Base-by-base conservation (phyloP, 1,140 invertebrate genomes). In the Dufourea novaeangliae region DNA sequence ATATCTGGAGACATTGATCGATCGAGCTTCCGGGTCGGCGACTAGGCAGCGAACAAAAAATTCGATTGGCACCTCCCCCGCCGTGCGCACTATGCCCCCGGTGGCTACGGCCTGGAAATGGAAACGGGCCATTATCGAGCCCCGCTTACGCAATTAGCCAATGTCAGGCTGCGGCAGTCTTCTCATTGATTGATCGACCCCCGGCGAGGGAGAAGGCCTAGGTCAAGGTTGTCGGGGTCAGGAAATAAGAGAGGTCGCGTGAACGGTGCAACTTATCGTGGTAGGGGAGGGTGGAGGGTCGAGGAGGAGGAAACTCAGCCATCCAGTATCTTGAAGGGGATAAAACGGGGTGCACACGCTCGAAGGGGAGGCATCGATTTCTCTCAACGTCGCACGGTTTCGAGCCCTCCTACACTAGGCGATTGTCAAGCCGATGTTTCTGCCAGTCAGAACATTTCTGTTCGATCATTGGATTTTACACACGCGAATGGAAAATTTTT, bases 181-280 rank as follows among this genome's bases (percentile, higher is more conserved):
- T 54, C 61, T 54, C 85, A 79, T 86, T 83, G 86, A 89, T 88
- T 83, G 86, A 89, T 89, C 82, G 82, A 80, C 77, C 79, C 50
- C 66, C 76, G n/a, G 34, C 61, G 78, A 56, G 78, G n/a, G n/a
- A 76, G 74, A 84, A 82, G 82, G 80, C 83, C 87, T 88, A 83
- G 88, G 88, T 89, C 87, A 89, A 89, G 88, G 88, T 82, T 86
- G 57, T 54, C 83, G 78, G 76, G 87, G 85, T 89, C 84, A 85
- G 78, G 80, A 83, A 86, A 82, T 86, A 71, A 79, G 81, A 81
- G 84, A 87, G 84, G 81, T 86, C 87, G 46, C 72, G 78, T 68
- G 76, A 83, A 71, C 67, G 50, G 10, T 64, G 69, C 80, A 66
- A 79, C 67, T 78, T 74, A 69, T 79, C 80, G 46, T n/a, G 20